Percentiles rank a stretch among this genome's conserved stretches.
Conservation (phyloP, 2,797 vertebrate genomes). For the Coregonus ussuriensis region DNA sequence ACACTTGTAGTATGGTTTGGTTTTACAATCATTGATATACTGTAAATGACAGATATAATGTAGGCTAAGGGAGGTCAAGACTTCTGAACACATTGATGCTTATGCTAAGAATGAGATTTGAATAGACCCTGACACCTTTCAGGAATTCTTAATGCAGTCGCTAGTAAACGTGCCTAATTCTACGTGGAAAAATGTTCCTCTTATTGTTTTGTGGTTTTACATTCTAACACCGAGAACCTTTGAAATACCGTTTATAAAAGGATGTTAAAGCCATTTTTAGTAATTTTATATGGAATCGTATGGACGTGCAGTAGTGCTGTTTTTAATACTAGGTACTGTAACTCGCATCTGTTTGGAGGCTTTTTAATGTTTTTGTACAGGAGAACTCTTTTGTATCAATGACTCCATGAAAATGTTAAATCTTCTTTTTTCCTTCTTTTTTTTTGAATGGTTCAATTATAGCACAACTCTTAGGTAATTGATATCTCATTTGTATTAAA, state of each 20-base stretch:
- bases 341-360: conserved; percentile 68
- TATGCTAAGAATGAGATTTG: conserved; percentile 51
- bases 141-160: conserved; percentile 72
- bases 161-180: conserved; percentile 81
- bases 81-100: conserved; percentile 49
- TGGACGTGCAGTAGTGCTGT: conserved; percentile 67
- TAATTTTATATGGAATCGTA: conserved; percentile 76
- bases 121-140: conserved; percentile 62
- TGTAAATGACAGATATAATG: conserved; percentile 56
- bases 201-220: conserved; percentile 62
- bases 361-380: conserved; percentile 75
- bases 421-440: conserved; percentile 66
- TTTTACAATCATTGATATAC: conserved; percentile 57
- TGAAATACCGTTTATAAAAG: conserved; percentile 79
- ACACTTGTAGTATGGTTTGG: conserved; percentile 37
- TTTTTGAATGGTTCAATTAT: conserved; percentile 68
- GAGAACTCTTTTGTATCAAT: conserved; percentile 67
- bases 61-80: conserved; percentile 62
- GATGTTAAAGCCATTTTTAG: conserved; percentile 85
- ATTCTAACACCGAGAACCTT: conserved; percentile 71
- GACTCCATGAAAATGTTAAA: conserved; percentile 67
- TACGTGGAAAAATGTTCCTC: conserved; percentile 51
- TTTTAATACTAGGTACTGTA: conserved; percentile 72
- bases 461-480: conserved; percentile 33
- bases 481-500: neutral